phyloP scores from a whole-genome alignment of 30 jellyfish, hydroid and myxozoan genomes.

The Aurelia coerulea region DNA sequence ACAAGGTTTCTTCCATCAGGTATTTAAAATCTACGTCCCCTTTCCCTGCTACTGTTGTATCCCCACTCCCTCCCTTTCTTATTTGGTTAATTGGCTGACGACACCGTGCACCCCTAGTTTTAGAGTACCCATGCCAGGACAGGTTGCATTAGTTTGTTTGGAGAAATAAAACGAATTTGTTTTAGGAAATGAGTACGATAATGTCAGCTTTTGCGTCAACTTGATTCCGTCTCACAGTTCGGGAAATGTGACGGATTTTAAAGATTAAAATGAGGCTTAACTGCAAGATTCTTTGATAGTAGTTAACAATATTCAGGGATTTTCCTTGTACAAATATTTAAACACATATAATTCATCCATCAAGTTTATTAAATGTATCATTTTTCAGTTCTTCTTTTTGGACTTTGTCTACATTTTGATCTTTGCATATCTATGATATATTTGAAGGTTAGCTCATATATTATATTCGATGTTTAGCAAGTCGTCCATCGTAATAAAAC shows the following conservation, averaged over 20 bases:
- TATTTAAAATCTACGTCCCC: not conserved
- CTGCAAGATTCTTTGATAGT: conserved; percentile 3
- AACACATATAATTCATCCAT: not conserved
- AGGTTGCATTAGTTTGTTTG: too few species aligned
- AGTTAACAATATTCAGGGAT: conserved; percentile 34
- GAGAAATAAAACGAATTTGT: too few species aligned
- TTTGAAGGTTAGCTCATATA: too few species aligned
- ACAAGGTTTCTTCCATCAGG: conserved; percentile 67
- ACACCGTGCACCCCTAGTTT: too few species aligned
- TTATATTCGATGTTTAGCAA: too few species aligned
- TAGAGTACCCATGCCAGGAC: too few species aligned
- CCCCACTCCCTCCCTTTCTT: not conserved
- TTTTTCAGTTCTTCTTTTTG: not conserved
- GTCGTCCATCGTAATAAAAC: too few species aligned
- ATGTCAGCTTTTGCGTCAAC: conserved; percentile 25
- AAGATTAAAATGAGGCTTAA: conserved; percentile 30
- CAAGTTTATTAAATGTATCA: not conserved
- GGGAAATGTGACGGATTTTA: conserved; percentile 58
- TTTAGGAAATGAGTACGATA: too few species aligned
- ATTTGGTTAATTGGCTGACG: too few species aligned
- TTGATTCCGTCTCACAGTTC: conserved; percentile 50
- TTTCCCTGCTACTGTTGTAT: not conserved
- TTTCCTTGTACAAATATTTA: conserved; percentile 43
- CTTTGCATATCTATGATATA: too few species aligned
- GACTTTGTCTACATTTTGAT: too few species aligned